phyloP scores from a whole-genome alignment of 2,113 vertebrate genomes.

The Dicentrarchus labrax region DNA sequence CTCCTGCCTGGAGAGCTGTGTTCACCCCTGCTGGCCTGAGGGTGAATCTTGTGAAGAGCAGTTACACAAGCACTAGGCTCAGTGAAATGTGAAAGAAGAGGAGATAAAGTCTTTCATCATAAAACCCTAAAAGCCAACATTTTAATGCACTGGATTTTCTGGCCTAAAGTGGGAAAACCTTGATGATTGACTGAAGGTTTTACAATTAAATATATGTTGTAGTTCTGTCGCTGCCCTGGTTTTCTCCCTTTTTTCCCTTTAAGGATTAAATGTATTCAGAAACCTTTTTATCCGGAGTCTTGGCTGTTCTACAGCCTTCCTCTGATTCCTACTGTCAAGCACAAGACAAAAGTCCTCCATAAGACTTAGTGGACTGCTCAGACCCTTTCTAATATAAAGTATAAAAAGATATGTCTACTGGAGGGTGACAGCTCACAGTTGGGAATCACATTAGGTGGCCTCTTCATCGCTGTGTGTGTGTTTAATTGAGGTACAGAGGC shows the following conservation, averaged over 20 bases:
- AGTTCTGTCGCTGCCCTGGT: not conserved
- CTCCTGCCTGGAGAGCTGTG: slow-evolving; percentile 25
- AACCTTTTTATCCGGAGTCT: slow-evolving; percentile 1
- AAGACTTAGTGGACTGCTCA: slow-evolving; percentile 29
- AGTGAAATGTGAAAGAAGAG: slow-evolving; percentile 23
- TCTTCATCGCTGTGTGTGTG: slow-evolving; percentile 31
- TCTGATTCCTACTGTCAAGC: slow-evolving; percentile 44
- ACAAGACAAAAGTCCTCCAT: slow-evolving; percentile 57
- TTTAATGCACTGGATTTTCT: slow-evolving; percentile 19
- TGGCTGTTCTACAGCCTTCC: slow-evolving; percentile 4
- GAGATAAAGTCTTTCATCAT: slow-evolving; percentile 34
- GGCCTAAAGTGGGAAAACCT: not conserved
- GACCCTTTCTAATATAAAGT: slow-evolving; percentile 55
- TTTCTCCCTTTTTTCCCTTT: not conserved
- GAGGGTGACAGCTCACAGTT: slow-evolving; percentile 67
- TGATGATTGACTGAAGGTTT: not conserved
- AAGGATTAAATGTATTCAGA: not conserved
- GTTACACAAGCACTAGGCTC: not conserved
- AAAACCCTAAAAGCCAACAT: slow-evolving; percentile 34
- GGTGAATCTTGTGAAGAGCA: slow-evolving; percentile 22
- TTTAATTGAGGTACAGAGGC: slow-evolving; percentile 25
- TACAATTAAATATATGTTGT: not conserved
- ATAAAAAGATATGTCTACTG: slow-evolving; percentile 59
- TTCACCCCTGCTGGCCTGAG: slow-evolving; percentile 18
- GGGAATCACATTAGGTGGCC: slow-evolving; percentile 57